Evolutionary conservation across 2,797 vertebrate genomes (phyloP), one percentile per base, ranked within the genome.

Genomic region (Chromobotia macracanthus): DNA sequence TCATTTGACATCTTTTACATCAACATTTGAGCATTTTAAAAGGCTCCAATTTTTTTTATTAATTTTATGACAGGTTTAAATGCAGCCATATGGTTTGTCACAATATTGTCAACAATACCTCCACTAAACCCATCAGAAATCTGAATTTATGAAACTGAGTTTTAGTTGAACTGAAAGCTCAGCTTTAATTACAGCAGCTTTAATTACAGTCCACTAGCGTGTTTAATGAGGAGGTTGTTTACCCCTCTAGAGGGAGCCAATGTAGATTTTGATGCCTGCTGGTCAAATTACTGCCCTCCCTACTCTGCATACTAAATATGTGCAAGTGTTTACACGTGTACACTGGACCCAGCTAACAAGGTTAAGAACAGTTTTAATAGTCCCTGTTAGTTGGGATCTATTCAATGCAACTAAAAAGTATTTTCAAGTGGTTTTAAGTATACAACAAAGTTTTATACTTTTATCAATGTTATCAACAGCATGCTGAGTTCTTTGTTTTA

Each of bases 221-320:
- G 13, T 3, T 48, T 60, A 19, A 77, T 69, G 18, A 46, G n/a
- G 9, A 41, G 3, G 28, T 53, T 65, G 77, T 72, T 79, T 72
- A 79, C 48, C 69, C 77, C 77, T 72, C 50, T 72, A 79, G 69
- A 72, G 68, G 77, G 77, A 79, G 68, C 68, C 69, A 72, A 46
- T 79, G 77, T 46, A 48, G 69, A 72, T 72, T n/a, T 46, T 11
- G 16, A 79, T 66, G 60, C 60, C 69, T 31, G 18, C 50, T 56
- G 50, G 77, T 56, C 69, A 72, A 65, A 65, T 19, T 19, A 66
- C 35, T 56, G 58, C 50, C 35, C 50, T 13, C 15, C 8, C 46
- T 72, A 60, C n/a, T 70, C 44, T 61, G n/a, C 67, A 61, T 51
- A 51, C 1, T 21, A 65, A 71, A 64, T 46, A 55, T 64, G 28